Base-by-base conservation (phyloP, 1,140 invertebrate genomes). In the Drosophila guanche region DNA sequence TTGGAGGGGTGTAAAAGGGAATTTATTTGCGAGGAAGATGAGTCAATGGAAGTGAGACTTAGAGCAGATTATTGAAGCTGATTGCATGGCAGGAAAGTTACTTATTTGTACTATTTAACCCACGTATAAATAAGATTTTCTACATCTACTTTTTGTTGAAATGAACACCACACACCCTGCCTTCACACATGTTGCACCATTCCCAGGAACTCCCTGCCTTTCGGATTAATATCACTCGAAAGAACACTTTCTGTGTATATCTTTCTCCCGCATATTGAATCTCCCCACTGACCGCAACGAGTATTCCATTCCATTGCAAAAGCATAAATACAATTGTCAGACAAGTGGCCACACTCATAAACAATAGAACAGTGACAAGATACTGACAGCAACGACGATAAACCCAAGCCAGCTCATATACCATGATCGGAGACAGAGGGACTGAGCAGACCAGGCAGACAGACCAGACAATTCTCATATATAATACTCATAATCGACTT, bases 301-400 rank as follows among this genome's bases (percentile, higher is more conserved):
- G 42, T 52, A 41, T 33, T 61, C 25, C 10, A 16, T 20, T 20
- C 16, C 16, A 20, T 20, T 47, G 22, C 8, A 20, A 27, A 42
- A 57, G 57, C 46, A 62, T 74, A 65, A 61, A 73, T 42, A 73
- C 14, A 45, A 42, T 45, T 12, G 20, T 53, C 6, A 20, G 33
- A 23, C 12, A 60, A 61, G 50, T 52, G 33, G 33, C 43, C 16
- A 25, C 43, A 37, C 51, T 46, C 53, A 73, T 84, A 84, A 86
- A 84, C 79, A 84, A 84, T 76, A 47, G 53, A 37, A 42, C 52
- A 77, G 78, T 85, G 80, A 85, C 81, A 86, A 86, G 68, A 70
- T 50, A 77, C 60, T 81, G 81, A 74, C 73, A 80, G 77, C 67
- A 48, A 51, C 60, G 65, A 51, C 74, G 77, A 85, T 85, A 86